Evolutionary conservation across 1,140 invertebrate species (phyloP).

Genomic region (Notospermus geniculatus): DNA sequence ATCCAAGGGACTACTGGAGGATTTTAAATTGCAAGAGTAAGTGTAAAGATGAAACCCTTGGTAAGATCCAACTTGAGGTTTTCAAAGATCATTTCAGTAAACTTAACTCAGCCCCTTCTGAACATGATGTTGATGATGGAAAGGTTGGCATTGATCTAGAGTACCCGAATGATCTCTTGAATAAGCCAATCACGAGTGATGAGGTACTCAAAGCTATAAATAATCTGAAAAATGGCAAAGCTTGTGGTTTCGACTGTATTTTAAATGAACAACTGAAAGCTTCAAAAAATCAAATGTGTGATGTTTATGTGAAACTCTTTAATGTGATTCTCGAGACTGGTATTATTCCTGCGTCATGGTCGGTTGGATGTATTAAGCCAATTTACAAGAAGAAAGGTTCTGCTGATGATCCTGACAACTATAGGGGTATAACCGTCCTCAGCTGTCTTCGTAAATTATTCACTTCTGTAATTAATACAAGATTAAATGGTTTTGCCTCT

Average conservation of each 20-base stretch:
- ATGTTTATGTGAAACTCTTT: not conserved
- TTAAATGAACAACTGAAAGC: not conserved
- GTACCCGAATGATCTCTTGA: not conserved
- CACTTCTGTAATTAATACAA: not conserved
- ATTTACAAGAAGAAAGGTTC: too few relatives aligned
- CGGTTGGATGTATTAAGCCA: not conserved
- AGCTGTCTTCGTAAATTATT: not conserved
- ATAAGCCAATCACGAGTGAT: not conserved
- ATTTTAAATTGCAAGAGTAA: not conserved
- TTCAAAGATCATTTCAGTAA: not conserved
- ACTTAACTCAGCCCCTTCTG: too few relatives aligned
- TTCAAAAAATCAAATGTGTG: not conserved
- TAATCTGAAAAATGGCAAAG: too few relatives aligned
- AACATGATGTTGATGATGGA: too few relatives aligned
- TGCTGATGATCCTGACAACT: not conserved
- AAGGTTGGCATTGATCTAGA: not conserved
- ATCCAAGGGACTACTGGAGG: not conserved
- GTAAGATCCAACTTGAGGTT: not conserved
- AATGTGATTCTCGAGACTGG: not conserved
- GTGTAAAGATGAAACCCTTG: not conserved
- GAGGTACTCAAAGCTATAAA: not conserved
- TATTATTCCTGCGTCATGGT: not conserved
- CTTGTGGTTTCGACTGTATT: not conserved
- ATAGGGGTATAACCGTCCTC: not conserved
- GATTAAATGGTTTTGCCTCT: too few relatives aligned